These are phyloP conservation scores for Poecilus cupreus DNA, from an alignment of 2,888 invertebrate species.

Conservation along the genomic window DNA sequence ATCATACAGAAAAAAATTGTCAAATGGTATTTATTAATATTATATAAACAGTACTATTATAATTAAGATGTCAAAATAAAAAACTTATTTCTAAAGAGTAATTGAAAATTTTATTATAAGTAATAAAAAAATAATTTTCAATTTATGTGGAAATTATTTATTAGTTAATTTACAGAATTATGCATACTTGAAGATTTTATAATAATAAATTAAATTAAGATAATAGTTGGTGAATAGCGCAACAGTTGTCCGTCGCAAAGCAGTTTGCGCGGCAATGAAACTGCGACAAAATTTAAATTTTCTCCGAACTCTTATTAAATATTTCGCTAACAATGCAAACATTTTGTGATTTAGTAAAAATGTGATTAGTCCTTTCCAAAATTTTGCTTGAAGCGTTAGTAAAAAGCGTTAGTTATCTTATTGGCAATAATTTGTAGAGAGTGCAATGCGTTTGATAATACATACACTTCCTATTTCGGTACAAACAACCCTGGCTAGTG, in stretches of 20 bases:
- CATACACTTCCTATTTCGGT: constrained; percentile 57
- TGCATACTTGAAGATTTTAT: background rate
- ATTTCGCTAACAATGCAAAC: background rate
- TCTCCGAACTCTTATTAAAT: background rate
- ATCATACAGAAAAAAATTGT: no score
- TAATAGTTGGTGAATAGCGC: background rate
- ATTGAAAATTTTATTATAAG: no score
- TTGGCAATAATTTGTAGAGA: background rate
- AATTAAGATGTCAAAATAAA: no score
- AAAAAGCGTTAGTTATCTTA: constrained; percentile 20
- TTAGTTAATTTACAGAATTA: no score
- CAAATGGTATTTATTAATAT: no score
- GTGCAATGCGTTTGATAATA: constrained; percentile 33
- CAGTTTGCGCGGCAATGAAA: background rate
- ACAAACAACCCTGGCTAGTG: constrained; percentile 48
- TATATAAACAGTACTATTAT: no score
- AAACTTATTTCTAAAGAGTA: no score
- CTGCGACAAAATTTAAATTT: background rate
- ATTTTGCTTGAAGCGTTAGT: constrained; percentile 19
- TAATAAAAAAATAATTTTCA: no score
- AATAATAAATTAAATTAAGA: background rate
- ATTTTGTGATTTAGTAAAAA: background rate
- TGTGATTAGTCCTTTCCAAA: background rate
- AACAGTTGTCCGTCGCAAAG: constrained; percentile 34
- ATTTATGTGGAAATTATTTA: no score